Percentiles rank a stretch among this genome's conserved stretches.
These are phyloP conservation scores for Lycodopsis pacificus DNA, from an alignment of 2,797 vertebrate genomes.

Conservation along the genomic window DNA sequence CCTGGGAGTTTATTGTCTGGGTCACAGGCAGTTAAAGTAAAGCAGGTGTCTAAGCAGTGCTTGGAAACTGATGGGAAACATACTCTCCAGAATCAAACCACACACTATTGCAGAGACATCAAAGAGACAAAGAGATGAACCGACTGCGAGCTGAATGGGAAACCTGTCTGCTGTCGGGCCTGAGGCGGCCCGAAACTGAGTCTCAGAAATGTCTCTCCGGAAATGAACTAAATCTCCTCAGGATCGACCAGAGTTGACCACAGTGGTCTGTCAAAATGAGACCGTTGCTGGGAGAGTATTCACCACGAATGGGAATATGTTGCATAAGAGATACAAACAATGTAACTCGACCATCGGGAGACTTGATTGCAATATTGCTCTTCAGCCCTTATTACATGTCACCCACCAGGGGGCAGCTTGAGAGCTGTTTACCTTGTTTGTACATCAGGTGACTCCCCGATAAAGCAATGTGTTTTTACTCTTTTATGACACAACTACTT, in stretches of 20 bases:
- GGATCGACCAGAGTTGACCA: slow-evolving; percentile 1
- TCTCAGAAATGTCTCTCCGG: slow-evolving; percentile 38
- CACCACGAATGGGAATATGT: not conserved
- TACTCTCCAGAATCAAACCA: not conserved
- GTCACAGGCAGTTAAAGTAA: slow-evolving; percentile 9
- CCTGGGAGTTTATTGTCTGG: not conserved
- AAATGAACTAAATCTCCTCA: slow-evolving; percentile 29
- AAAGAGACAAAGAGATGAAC: slow-evolving; percentile 12
- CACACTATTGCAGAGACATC: slow-evolving; percentile 10
- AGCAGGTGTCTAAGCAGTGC: slow-evolving; percentile 42
- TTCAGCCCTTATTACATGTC: not conserved
- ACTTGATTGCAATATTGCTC: not conserved
- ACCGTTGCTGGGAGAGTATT: not conserved
- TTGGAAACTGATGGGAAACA: not conserved
- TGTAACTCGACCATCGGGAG: not conserved
- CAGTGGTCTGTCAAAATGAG: not conserved
- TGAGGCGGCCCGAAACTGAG: slow-evolving; percentile 11
- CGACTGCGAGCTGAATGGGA: not conserved
- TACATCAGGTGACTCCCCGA: slow-evolving; percentile 42
- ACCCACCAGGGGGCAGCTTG: slow-evolving; percentile 66
- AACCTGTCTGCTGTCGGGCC: not conserved
- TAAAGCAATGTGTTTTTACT: slow-evolving; percentile 49
- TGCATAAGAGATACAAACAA: not conserved
- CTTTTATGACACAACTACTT: slow-evolving; percentile 39
- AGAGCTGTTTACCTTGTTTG: slow-evolving; percentile 1